These are phyloP conservation scores for Smutsia temminckii DNA, from an alignment of 2,797 vertebrate genomes.

Conservation along the genomic window DNA sequence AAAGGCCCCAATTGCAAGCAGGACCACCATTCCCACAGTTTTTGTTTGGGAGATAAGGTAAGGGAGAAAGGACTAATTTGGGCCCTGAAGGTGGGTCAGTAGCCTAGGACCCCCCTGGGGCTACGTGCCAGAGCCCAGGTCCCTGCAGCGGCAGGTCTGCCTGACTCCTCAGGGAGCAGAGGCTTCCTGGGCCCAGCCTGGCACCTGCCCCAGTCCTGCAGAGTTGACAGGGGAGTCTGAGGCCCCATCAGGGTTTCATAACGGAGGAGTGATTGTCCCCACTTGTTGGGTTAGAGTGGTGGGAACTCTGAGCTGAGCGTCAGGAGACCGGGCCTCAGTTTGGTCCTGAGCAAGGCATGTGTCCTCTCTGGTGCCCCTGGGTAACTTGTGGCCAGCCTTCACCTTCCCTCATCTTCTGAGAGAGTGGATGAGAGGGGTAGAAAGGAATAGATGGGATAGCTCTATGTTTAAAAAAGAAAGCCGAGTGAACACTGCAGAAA, in stretches of 20 bases:
- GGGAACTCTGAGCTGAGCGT: background rate
- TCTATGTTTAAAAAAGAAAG: background rate
- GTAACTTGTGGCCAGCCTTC: background rate
- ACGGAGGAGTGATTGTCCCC: background rate
- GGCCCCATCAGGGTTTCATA: background rate
- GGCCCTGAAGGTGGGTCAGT: background rate
- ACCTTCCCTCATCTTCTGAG: background rate
- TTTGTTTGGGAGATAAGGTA: background rate
- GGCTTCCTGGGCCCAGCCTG: background rate
- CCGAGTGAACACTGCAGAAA: background rate
- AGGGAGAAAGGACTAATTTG: background rate
- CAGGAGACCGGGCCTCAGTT: background rate
- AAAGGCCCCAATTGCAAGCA: background rate
- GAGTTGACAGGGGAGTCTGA: background rate
- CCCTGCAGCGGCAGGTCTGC: background rate
- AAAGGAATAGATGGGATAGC: background rate
- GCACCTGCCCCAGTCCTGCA: background rate
- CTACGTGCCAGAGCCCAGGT: background rate
- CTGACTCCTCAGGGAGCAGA: background rate
- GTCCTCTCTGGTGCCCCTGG: background rate
- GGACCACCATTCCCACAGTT: background rate
- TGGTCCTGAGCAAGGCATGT: background rate
- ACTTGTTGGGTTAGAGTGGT: background rate
- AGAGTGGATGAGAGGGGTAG: background rate
- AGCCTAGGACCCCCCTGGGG: background rate